These are phyloP conservation scores for Penaeus japonicus DNA, from an alignment of 1,140 invertebrate genomes.

Conservation along the genomic window DNA sequence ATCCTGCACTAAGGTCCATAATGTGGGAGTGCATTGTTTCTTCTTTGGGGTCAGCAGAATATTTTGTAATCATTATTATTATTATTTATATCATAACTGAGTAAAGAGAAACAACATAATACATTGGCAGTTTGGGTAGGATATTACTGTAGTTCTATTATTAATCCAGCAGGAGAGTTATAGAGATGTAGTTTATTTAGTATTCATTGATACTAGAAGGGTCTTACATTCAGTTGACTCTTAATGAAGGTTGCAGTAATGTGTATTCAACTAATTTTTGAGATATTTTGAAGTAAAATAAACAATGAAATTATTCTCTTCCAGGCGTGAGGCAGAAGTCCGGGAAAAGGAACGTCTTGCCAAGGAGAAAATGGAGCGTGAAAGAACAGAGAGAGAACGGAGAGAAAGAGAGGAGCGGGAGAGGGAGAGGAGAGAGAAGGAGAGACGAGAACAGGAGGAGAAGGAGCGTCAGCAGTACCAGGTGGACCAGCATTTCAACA, in stretches of 20 bases:
- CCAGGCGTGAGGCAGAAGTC: constrained; percentile 66
- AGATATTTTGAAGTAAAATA: background rate
- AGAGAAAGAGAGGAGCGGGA: constrained; percentile 66
- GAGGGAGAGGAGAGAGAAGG: constrained; percentile 63
- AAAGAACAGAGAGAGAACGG: constrained; percentile 43
- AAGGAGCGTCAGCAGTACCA: constrained; percentile 77
- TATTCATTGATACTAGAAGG: background rate
- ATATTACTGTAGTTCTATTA: no score
- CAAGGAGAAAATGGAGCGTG: constrained; percentile 63
- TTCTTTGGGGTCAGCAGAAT: no score
- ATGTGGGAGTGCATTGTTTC: no score
- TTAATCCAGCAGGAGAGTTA: no score
- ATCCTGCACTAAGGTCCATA: no score
- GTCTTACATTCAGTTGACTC: background rate
- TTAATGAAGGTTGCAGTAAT: background rate
- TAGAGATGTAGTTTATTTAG: no score
- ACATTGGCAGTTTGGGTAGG: no score
- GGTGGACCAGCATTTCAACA: constrained; percentile 89
- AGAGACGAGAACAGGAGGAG: constrained; percentile 65
- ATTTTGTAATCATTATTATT: no score
- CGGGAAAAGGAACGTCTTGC: constrained; percentile 70
- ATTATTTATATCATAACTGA: no score
- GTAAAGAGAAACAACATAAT: no score
- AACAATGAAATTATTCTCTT: constrained; percentile 32
- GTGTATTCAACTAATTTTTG: no score